A percentile compares a stretch with the other conserved stretches of the same genome.
phyloP scores from a whole-genome alignment of 1,140 invertebrate genomes.

The Ostrea denselamellosa region DNA sequence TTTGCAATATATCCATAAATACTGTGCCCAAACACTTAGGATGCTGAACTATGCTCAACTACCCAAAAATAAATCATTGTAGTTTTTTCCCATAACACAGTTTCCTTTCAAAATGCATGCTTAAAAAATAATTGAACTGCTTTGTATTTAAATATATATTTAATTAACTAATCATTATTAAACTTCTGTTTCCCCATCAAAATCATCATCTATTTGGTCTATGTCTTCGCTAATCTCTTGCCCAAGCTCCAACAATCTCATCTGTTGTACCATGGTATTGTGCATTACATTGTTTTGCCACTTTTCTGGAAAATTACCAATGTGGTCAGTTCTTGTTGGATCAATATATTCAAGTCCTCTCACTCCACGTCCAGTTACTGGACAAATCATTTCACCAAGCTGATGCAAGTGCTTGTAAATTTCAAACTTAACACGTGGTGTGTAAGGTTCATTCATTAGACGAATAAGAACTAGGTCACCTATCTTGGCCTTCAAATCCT shows the following conservation, averaged over 20 bases:
- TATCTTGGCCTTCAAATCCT: constrained; percentile 30
- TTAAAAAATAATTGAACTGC: too few species aligned
- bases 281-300: constrained; percentile 26
- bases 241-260: constrained; percentile 15
- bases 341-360: constrained; percentile 35
- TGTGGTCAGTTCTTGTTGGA: not conserved
- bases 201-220: not conserved
- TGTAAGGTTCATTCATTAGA: constrained; percentile 13
- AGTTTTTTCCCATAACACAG: too few species aligned
- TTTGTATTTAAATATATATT: not conserved
- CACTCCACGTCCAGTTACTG: constrained; percentile 27
- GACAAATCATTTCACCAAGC: constrained; percentile 38
- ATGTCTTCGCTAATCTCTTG: not conserved
- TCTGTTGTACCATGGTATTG: constrained; percentile 14
- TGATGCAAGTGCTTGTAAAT: constrained; percentile 21
- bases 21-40: too few species aligned
- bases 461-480: constrained; percentile 37
- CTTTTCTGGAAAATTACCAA: constrained; percentile 20
- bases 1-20: too few species aligned
- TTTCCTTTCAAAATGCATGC: too few species aligned
- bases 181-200: constrained; percentile 17
- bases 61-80: too few species aligned
- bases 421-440: constrained; percentile 32
- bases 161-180: not conserved
- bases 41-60: too few species aligned